phyloP scores from a whole-genome alignment of 2,888 invertebrate genomes.

The Subacronicta megacephala region DNA sequence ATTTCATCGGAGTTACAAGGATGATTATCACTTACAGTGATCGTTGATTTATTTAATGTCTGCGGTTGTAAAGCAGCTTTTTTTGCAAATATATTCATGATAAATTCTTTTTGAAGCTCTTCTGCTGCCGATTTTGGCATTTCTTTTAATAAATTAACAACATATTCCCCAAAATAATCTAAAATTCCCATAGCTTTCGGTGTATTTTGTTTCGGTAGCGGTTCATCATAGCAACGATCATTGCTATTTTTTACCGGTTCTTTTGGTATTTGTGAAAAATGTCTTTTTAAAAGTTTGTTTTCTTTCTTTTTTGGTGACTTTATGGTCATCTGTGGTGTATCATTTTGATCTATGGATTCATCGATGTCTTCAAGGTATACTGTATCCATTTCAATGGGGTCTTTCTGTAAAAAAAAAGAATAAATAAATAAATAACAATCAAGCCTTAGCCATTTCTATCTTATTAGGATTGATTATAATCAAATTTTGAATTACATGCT shows the following conservation, averaged over 20 bases:
- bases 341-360: not conserved
- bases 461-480: too few relatives aligned
- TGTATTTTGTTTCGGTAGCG: not conserved
- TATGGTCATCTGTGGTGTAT: not conserved
- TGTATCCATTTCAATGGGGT: conserved; percentile 33
- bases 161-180: conserved; percentile 65
- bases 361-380: conserved; percentile 40
- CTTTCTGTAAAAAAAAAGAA: conserved; percentile 40
- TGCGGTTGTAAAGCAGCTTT: conserved; percentile 26
- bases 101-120: conserved; percentile 64
- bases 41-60: not conserved
- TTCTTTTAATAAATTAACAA: conserved; percentile 63
- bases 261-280: not conserved
- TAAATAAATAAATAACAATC: not conserved
- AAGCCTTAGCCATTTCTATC: too few relatives aligned
- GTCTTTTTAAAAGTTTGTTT: not conserved
- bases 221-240: conserved; percentile 17
- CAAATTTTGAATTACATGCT: too few relatives aligned
- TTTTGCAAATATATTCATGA: conserved; percentile 51
- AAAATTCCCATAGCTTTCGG: conserved; percentile 41
- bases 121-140: conserved; percentile 62
- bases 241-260: not conserved
- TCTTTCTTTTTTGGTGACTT: conserved; percentile 1
- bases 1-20: not conserved
- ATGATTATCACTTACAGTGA: not conserved